Base-by-base conservation (phyloP, 2,888 invertebrate genomes). In the Heteromurus nitidus region DNA sequence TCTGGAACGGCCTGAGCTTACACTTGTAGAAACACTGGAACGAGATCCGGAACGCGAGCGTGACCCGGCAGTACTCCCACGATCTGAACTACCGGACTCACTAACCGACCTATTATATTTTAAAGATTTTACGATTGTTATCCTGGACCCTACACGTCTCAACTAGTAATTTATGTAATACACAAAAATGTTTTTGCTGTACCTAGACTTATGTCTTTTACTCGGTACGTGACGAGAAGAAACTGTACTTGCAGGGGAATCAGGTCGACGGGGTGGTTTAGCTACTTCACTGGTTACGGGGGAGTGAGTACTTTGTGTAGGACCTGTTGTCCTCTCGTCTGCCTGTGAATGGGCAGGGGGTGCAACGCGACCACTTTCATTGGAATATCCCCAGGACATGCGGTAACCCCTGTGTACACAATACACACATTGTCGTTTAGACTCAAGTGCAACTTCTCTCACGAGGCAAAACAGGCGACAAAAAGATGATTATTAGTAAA, bases 21-120 rank as follows among this genome's bases (percentile, higher is more conserved):
- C 91, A 92, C 90, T 91, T 92, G 90, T 91, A 92, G 90, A 86
- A 79, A 91, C 91, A 89, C 91, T 92, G 89, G 88, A 88, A 85
- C 88, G 88, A 79, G 89, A 89, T 87, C 89, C 89, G 85, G 88
- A 88, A 69, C 88, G 88, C 73, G 90, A 90, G 76, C 89, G 87
- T 53, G 89, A 89, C 64, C 88, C 87, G 30, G 72, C 88, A 88
- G 89, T 89, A 85, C 89, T 89, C 76, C 88, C 88, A 50, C 89
- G 88, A 85, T 89, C 89, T 58, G 88, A 88, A 84, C 87, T 87
- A 30, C 87, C 87, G 62, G 87, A 87, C 53, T 87, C 87, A 85
- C 87, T 87, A 22, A 87, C 86, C 55, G 87, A 87, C 80, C 87
- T 87, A 76, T 30, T n/a, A n/a, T n/a, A n/a, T n/a, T n/a, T n/a